Base-by-base conservation (phyloP, 1,140 invertebrate genomes). In the Bombus sylvicola region DNA sequence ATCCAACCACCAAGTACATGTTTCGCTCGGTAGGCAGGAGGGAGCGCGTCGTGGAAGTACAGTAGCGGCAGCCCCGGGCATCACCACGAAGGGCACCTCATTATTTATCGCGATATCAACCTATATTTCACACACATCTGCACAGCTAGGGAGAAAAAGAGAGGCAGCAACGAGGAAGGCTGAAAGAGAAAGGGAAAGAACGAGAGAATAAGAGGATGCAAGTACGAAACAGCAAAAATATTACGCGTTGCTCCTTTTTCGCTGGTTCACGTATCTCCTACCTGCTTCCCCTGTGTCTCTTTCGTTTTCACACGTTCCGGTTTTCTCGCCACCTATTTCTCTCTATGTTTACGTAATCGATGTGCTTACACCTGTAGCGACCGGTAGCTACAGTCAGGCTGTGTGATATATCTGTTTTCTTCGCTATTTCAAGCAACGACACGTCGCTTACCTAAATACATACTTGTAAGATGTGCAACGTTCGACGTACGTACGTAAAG, bases 31-130 rank as follows among this genome's bases (percentile, higher is more conserved):
- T 81, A 74, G 85, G 68, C 71, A 80, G 83, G 73, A 82, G 87
- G 81, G 85, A 80, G 75, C 73, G 73, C 87, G 79, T 92, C 79
- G 88, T 90, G 85, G 87, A 90, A 93, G 90, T 82, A 92, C 94
- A 87, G 94, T 95, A 95, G 94, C 94, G 82, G 90, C 88, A 90
- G 94, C 94, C 94, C 90, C 81, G 76, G 93, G 94, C 94, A 92
- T 92, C 92, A 91, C 93, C 92, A 91, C 89, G 93, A 94, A 94
- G 92, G 92, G 89, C 90, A 94, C 91, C 92, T 94, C 92, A 93
- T 95, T 94, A 94, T 94, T 95, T 94, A 94, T 95, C 94, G 90
- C 91, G 92, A 94, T 95, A 95, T 95, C 94, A 95, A 94, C 94
- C 93, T 94, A 95, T 94, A 95, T 94, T 94, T 94, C 90, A 92